phyloP scores from a whole-genome alignment of 2,888 invertebrate genomes.

The Ichneumoninae sp. region DNA sequence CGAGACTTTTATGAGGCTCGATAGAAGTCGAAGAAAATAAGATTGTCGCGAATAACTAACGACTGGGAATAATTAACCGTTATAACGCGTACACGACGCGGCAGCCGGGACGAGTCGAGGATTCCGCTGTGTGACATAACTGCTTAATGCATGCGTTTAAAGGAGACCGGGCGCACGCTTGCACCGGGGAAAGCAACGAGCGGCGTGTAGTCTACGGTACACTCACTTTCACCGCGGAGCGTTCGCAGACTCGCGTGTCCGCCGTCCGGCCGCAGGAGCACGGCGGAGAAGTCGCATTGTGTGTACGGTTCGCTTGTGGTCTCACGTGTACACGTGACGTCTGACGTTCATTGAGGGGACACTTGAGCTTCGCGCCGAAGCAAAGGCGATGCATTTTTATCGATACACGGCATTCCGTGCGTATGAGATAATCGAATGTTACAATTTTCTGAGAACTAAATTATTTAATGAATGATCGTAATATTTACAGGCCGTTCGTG shows the following conservation, averaged over 20 bases:
- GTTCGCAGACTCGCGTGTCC: slow-evolving; percentile 53
- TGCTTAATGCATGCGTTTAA: slow-evolving; percentile 79
- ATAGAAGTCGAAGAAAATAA: not conserved
- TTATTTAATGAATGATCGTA: not conserved
- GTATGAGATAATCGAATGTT: not conserved
- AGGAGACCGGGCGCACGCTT: slow-evolving; percentile 76
- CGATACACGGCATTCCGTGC: not conserved
- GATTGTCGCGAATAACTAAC: not conserved
- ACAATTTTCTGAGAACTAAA: not conserved
- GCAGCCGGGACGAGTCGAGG: slow-evolving; percentile 32
- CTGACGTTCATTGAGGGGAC: slow-evolving; percentile 4
- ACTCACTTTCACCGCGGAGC: slow-evolving; percentile 78
- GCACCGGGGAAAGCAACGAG: slow-evolving; percentile 80
- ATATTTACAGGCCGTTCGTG: not conserved
- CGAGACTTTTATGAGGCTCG: not conserved
- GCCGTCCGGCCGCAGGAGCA: slow-evolving; percentile 26
- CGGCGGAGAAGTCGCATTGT: slow-evolving; percentile 22
- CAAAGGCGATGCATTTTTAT: not conserved
- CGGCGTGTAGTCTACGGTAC: slow-evolving; percentile 45
- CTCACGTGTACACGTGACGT: slow-evolving; percentile 41
- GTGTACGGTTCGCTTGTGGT: slow-evolving; percentile 27
- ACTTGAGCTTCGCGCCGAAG: not conserved
- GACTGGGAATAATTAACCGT: not conserved
- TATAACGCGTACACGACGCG: not conserved
- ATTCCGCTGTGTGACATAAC: slow-evolving; percentile 77